A percentile compares a stretch with the other conserved stretches of the same genome.
Conservation (phyloP, 2,797 vertebrate species). For the Bradypus variegatus region DNA sequence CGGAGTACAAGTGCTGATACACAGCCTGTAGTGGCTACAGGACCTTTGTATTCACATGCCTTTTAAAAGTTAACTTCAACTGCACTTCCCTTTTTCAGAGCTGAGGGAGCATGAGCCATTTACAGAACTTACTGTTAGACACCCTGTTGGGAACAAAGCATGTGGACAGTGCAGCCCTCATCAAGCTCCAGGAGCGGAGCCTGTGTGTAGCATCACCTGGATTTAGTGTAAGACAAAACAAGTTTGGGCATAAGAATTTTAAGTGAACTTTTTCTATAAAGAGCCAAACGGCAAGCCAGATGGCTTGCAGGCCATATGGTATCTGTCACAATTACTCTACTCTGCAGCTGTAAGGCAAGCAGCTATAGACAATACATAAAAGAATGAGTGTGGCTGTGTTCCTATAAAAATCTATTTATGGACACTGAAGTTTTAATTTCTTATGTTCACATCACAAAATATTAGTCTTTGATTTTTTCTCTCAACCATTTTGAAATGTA, state of each 20-base stretch:
- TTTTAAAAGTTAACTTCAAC: not conserved
- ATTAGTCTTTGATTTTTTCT: not conserved
- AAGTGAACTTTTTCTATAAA: not conserved
- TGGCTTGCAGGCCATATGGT: not conserved
- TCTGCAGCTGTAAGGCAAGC: not conserved
- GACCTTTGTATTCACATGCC: not conserved
- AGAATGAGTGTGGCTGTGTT: not conserved
- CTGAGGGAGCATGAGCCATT: slow-evolving; percentile 58
- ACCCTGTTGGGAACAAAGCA: slow-evolving; percentile 67
- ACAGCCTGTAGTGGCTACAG: not conserved
- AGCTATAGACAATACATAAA: not conserved
- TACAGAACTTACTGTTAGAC: slow-evolving; percentile 68
- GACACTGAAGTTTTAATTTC: slow-evolving; percentile 7
- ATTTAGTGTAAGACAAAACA: slow-evolving; percentile 68
- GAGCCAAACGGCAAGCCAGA: not conserved
- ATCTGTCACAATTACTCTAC: not conserved
- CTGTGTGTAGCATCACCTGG: slow-evolving; percentile 59
- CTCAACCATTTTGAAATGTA: not conserved
- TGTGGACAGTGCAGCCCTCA: slow-evolving; percentile 68
- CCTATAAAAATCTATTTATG: not conserved
- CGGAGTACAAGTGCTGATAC: not conserved
- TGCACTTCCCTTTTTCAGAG: slow-evolving; percentile 27
- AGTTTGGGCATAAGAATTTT: not conserved
- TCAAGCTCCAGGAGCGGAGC: slow-evolving; percentile 49
- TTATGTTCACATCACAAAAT: not conserved